A percentile compares a stretch with the other conserved stretches of the same genome.
These are phyloP conservation scores for Strix aluco DNA, from an alignment of 2,113 vertebrate species.

Conservation along the genomic window DNA sequence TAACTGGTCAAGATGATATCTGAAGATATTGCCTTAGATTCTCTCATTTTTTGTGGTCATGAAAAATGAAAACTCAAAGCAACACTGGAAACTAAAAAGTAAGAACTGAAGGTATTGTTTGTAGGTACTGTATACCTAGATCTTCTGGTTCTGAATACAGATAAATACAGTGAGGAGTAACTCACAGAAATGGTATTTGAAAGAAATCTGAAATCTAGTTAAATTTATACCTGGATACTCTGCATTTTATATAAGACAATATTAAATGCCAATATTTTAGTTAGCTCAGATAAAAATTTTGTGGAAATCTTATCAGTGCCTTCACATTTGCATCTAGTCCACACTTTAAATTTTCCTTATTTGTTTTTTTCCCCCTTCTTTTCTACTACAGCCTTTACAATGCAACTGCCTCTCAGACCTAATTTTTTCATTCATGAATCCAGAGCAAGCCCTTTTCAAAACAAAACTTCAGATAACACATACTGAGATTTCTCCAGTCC, in stretches of 20 bases:
- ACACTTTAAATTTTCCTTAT: background rate
- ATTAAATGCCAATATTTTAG: background rate
- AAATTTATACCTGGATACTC: background rate
- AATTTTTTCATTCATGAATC: background rate
- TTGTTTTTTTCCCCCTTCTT: background rate
- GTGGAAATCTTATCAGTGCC: background rate
- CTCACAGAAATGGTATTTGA: background rate
- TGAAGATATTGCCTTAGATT: background rate
- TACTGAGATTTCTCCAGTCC: background rate
- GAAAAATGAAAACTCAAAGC: background rate
- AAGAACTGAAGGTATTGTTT: background rate
- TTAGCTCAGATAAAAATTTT: background rate
- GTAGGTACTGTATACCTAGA: fast-evolving
- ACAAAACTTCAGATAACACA: background rate
- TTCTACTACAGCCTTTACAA: background rate
- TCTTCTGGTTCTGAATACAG: background rate
- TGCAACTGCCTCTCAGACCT: background rate
- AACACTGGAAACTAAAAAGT: background rate
- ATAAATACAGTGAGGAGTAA: background rate
- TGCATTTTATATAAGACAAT: background rate
- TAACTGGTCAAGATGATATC: background rate
- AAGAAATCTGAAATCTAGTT: background rate
- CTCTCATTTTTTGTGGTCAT: background rate
- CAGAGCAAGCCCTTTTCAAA: background rate
- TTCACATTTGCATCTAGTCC: background rate